These are phyloP conservation scores for Blastomussa wellsi DNA, from an alignment of 92 coral and sea anemone species.

Conservation along the genomic window DNA sequence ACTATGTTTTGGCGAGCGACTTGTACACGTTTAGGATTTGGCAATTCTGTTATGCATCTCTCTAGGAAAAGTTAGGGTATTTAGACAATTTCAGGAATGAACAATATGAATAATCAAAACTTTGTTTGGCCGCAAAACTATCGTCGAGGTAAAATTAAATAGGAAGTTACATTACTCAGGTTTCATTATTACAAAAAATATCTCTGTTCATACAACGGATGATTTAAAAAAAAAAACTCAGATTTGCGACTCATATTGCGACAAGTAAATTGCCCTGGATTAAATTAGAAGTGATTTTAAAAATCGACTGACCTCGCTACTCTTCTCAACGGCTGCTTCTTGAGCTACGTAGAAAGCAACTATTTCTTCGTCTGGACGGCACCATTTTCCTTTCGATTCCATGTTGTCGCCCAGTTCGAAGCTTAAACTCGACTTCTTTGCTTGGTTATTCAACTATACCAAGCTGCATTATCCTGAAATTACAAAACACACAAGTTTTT, in stretches of 20 bases:
- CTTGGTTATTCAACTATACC: neutral
- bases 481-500: neutral
- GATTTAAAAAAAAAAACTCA: too few relatives aligned
- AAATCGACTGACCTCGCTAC: conserved; percentile 7
- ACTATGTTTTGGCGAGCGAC: too few relatives aligned
- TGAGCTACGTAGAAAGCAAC: conserved; percentile 50
- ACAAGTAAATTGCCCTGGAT: neutral
- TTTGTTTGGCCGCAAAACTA: too few relatives aligned
- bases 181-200: neutral
- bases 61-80: too few relatives aligned
- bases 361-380: conserved; percentile 25
- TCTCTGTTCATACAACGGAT: too few relatives aligned
- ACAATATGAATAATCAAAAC: too few relatives aligned
- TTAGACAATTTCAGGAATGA: too few relatives aligned
- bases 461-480: conserved; percentile 2
- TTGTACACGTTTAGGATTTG: too few relatives aligned
- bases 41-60: too few relatives aligned
- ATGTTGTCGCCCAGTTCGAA: neutral
- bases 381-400: conserved; percentile 21
- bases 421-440: neutral
- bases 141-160: neutral
- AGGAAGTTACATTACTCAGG: neutral
- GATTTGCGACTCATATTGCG: neutral
- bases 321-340: conserved; percentile 53
- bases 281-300: neutral